phyloP scores from a whole-genome alignment of 2,888 invertebrate species.

The Mylabris sibirica region DNA sequence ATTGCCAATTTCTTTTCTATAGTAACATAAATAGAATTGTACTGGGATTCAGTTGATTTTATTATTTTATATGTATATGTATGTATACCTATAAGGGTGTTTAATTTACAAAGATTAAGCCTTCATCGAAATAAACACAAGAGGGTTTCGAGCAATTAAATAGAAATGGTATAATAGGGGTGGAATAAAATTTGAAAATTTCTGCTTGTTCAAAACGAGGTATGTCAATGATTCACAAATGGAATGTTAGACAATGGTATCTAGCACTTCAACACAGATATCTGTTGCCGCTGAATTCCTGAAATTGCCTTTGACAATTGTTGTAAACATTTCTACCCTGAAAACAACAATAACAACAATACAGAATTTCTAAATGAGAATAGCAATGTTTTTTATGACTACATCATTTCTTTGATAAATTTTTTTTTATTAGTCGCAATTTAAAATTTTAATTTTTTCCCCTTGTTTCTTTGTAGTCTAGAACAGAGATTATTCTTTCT shows the following conservation, averaged over 20 bases:
- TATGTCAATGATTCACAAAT: background rate
- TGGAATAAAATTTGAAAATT: background rate
- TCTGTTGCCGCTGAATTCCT: constrained; percentile 52
- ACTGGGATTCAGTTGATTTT: too few species aligned
- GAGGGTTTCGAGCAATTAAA: background rate
- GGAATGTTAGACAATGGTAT: background rate
- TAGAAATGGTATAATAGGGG: background rate
- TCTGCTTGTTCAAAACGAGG: background rate
- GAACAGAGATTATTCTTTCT: background rate
- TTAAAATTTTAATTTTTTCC: too few species aligned
- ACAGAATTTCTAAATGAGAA: background rate
- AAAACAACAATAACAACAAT: background rate
- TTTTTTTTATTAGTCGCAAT: constrained; percentile 36
- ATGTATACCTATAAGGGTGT: too few species aligned
- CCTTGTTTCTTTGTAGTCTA: constrained; percentile 26
- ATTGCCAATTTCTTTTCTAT: constrained; percentile 25
- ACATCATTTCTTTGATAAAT: constrained; percentile 2
- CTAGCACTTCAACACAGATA: constrained; percentile 42
- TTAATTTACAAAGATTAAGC: background rate
- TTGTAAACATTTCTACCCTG: constrained; percentile 17
- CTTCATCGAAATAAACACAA: background rate
- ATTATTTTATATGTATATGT: too few species aligned
- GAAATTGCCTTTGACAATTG: constrained; percentile 59
- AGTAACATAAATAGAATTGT: too few species aligned
- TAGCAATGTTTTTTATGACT: background rate